A percentile compares a stretch with the other conserved stretches of the same genome.
Conservation (phyloP, 53 echinoderm and acorn worm species). For the Luidia sarsii region DNA sequence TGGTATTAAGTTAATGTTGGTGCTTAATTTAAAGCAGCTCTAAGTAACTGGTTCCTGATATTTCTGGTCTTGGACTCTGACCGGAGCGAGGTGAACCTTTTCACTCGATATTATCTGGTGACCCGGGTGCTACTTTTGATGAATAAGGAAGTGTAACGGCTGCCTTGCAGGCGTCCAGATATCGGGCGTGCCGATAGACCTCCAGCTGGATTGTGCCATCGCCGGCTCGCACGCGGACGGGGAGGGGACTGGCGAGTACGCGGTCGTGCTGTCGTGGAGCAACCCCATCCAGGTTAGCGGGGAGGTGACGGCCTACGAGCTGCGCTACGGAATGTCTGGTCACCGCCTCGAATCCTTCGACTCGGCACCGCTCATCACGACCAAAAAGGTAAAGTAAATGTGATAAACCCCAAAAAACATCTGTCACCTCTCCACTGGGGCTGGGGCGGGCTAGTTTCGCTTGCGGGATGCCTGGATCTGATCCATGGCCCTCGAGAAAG, state of each 20-base stretch:
- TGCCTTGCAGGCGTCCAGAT: conserved; percentile 5
- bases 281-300: conserved; percentile 3
- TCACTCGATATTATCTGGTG: too few species aligned
- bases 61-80: too few species aligned
- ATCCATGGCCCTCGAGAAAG: too few species aligned
- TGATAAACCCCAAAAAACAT: too few species aligned
- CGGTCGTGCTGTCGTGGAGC: conserved; percentile 28
- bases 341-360: neutral
- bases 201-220: conserved; percentile 28
- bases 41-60: too few species aligned
- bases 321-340: neutral
- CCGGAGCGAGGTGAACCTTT: too few species aligned
- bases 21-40: too few species aligned
- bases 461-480: too few species aligned
- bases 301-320: neutral
- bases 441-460: too few species aligned
- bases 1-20: too few species aligned
- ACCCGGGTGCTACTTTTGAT: too few species aligned
- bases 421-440: too few species aligned
- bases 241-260: neutral
- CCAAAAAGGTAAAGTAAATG: neutral
- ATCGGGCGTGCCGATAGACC: conserved; percentile 21
- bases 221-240: neutral
- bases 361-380: neutral
- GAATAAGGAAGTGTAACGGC: neutral